phyloP scores from a whole-genome alignment of 2,888 invertebrate genomes.

The Hesperia comma region DNA sequence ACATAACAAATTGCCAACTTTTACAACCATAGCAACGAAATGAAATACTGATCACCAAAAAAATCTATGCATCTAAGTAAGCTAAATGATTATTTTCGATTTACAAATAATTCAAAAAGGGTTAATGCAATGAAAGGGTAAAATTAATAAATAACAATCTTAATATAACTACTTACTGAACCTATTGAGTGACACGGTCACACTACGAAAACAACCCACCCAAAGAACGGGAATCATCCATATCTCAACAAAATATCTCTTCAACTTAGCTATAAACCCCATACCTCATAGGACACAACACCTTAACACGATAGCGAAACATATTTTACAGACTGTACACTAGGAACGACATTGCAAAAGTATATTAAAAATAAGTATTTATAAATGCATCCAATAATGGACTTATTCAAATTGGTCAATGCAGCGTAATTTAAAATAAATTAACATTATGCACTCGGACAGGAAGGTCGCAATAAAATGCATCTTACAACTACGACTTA shows the following conservation, averaged over 20 bases:
- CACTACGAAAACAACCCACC: too few species aligned
- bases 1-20: too few species aligned
- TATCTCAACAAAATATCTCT: background rate
- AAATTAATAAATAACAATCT: background rate
- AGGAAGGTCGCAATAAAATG: conserved; percentile 12
- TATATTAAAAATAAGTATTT: conserved; percentile 40
- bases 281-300: background rate
- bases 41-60: too few species aligned
- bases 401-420: conserved; percentile 32
- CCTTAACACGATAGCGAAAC: background rate
- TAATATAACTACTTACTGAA: background rate
- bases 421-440: conserved; percentile 17
- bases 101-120: background rate
- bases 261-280: background rate
- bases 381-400: conserved; percentile 49
- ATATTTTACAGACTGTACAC: conserved; percentile 22
- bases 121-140: too few species aligned
- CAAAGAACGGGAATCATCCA: background rate
- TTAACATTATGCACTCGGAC: conserved; percentile 23
- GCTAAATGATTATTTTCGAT: background rate
- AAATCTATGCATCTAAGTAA: too few species aligned
- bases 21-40: too few species aligned
- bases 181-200: background rate
- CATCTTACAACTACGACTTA: conserved; percentile 2
- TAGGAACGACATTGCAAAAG: conserved; percentile 42